phyloP scores from a whole-genome alignment of 2,113 vertebrate genomes.

The Cathartes aura region DNA sequence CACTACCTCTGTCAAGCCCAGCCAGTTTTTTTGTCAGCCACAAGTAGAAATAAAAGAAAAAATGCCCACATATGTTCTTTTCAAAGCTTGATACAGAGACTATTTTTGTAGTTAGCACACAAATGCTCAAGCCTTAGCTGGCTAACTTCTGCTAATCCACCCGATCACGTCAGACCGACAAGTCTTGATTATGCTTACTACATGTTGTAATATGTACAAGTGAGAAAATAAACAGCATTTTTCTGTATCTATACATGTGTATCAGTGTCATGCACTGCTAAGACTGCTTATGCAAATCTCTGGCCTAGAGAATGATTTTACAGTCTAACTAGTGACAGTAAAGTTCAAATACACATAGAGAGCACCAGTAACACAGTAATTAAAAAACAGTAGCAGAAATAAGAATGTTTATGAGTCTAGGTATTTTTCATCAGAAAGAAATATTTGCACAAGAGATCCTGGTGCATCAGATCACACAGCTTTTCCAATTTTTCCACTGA shows the following conservation, averaged over 20 bases:
- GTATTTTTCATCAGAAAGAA: neutral
- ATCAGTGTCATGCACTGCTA: neutral
- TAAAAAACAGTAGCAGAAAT: neutral
- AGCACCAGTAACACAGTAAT: neutral
- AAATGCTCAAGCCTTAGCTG: neutral
- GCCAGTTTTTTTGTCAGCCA: neutral
- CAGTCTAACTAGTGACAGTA: neutral
- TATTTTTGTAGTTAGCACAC: neutral
- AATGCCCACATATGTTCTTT: conserved; percentile 8
- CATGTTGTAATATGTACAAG: neutral
- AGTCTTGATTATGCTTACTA: neutral
- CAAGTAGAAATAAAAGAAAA: conserved; percentile 32
- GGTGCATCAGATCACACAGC: neutral
- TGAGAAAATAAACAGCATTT: neutral
- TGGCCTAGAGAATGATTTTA: neutral
- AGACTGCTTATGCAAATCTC: neutral
- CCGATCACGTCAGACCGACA: neutral
- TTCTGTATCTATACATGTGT: neutral
- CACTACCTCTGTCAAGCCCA: conserved; percentile 22
- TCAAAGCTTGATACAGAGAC: neutral
- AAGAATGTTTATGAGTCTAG: neutral
- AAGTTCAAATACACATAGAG: neutral
- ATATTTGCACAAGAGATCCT: neutral
- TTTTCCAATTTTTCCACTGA: neutral
- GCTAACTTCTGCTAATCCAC: neutral